phyloP scores from a whole-genome alignment of 2,113 vertebrate species.

The Numenius arquata region DNA sequence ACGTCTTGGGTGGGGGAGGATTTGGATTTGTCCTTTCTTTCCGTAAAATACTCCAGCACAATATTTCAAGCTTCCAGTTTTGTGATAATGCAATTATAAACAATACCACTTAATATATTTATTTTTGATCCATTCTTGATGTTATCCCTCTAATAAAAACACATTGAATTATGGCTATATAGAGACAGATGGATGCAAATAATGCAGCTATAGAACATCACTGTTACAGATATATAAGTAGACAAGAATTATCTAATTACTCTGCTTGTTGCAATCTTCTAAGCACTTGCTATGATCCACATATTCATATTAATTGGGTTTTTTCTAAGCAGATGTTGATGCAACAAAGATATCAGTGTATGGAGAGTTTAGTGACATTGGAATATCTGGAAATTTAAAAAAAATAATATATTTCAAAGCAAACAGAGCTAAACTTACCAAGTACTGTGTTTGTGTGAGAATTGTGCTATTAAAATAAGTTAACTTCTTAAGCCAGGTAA shows the following conservation, averaged over 20 bases:
- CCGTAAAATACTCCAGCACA: slow-evolving; percentile 40
- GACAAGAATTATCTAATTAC: slow-evolving; percentile 58
- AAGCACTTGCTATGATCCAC: neutral
- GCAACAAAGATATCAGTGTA: neutral
- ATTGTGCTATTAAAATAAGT: neutral
- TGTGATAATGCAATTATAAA: neutral
- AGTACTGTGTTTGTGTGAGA: neutral
- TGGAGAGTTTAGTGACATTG: neutral
- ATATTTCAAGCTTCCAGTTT: slow-evolving; percentile 22
- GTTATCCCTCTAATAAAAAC: slow-evolving; percentile 52
- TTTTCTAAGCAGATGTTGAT: slow-evolving; percentile 11
- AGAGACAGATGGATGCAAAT: slow-evolving; percentile 48
- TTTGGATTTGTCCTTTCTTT: slow-evolving; percentile 31
- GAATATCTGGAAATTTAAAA: neutral
- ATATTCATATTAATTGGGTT: neutral
- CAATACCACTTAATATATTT: slow-evolving; percentile 24
- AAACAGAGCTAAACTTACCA: neutral
- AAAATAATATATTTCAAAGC: neutral
- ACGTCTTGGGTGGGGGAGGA: slow-evolving; percentile 11
- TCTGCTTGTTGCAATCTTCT: slow-evolving; percentile 13
- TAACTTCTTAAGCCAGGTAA: neutral
- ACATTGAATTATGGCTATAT: slow-evolving; percentile 57
- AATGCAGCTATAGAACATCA: slow-evolving; percentile 37
- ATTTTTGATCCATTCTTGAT: slow-evolving; percentile 19
- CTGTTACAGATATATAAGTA: slow-evolving; percentile 54